Evolutionary conservation across 2,888 invertebrate species (phyloP).

Genomic region (Chaetogeoica ovagalla): DNA sequence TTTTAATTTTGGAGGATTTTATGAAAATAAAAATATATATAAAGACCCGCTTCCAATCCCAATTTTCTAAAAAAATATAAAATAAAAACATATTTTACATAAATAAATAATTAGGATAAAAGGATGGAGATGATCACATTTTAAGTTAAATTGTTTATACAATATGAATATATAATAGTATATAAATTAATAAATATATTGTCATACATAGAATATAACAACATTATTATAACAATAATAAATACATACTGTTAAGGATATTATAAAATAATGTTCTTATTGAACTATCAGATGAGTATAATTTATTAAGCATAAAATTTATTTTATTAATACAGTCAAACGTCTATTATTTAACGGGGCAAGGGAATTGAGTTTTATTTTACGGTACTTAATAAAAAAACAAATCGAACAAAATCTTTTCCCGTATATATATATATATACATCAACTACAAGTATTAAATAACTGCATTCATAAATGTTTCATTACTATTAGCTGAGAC

Average conservation of each 20-base stretch:
- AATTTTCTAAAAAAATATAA: conserved; percentile 24
- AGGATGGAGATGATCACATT: conserved; percentile 33
- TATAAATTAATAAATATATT: conserved; percentile 33
- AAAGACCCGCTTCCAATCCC: no score
- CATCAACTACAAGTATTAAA: background rate
- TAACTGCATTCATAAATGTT: background rate
- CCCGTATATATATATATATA: background rate
- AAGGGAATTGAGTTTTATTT: background rate
- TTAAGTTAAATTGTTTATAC: conserved; percentile 34
- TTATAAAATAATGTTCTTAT: conserved; percentile 18
- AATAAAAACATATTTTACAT: conserved; percentile 21
- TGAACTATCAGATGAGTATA: background rate
- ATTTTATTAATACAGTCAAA: background rate
- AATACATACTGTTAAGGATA: conserved; percentile 17
- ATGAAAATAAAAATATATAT: no score
- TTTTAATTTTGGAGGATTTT: no score
- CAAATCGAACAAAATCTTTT: background rate
- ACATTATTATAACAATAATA: background rate
- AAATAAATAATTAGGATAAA: conserved; percentile 43
- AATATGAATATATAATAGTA: conserved; percentile 18
- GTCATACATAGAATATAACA: conserved; percentile 13
- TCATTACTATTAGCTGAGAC: background rate
- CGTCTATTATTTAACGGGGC: background rate
- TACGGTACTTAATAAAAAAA: background rate
- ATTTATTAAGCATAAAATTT: background rate